Percentiles rank a stretch among this genome's conserved stretches.
Evolutionary conservation across 2,113 vertebrate species (phyloP).

Genomic region (Australoheros scitulus): DNA sequence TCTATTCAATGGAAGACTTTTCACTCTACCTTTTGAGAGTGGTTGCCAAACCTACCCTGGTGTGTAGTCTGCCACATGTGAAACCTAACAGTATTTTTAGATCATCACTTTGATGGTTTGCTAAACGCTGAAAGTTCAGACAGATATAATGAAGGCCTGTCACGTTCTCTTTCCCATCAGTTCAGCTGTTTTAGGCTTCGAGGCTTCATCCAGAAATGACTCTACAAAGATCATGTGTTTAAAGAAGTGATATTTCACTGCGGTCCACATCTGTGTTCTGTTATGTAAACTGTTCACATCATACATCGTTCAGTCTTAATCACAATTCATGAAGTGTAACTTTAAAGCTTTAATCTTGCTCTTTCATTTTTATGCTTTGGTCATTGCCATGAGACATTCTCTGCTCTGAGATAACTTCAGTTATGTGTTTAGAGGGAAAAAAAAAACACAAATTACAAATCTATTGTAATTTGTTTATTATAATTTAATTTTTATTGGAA

Average conservation of each 20-base stretch:
- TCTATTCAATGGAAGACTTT: background rate
- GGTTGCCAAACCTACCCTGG: background rate
- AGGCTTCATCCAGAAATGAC: background rate
- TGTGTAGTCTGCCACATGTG: background rate
- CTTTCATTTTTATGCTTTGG: background rate
- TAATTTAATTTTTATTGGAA: background rate
- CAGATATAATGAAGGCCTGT: too few species aligned
- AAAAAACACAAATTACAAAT: background rate
- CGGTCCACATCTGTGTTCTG: background rate
- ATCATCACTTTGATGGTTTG: background rate
- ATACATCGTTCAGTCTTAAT: background rate
- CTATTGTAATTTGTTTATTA: too few species aligned
- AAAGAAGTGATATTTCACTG: background rate
- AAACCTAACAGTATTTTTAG: background rate
- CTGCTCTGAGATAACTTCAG: background rate
- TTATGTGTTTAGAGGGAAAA: background rate
- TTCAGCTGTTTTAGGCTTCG: background rate
- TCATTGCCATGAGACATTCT: background rate
- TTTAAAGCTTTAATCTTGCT: background rate
- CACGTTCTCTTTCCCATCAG: background rate
- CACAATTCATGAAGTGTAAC: background rate
- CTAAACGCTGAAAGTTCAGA: too few species aligned
- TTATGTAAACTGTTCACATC: slow-evolving; percentile 8
- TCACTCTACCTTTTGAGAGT: background rate
- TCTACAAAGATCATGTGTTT: background rate